Evolutionary conservation across 2,888 invertebrate species (phyloP).

Genomic region (Cephus runcator): DNA sequence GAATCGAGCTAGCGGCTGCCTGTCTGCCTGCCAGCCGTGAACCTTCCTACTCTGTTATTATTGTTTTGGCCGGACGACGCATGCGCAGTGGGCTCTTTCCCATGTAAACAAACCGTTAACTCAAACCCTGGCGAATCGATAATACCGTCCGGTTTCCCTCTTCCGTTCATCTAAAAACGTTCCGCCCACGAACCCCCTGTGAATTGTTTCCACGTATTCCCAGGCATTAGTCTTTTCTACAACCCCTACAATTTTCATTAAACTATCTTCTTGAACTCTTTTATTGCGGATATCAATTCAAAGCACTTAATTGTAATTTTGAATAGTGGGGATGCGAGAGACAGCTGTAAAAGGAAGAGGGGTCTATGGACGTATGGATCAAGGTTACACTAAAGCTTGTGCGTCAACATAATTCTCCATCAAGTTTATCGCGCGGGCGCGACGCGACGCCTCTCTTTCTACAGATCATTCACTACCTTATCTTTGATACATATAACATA

Average conservation of each 20-base stretch:
- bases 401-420: conserved; percentile 31
- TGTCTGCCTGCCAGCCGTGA: conserved; percentile 43
- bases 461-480: not conserved
- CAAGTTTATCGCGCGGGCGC: not conserved
- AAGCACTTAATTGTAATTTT: not conserved
- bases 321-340: not conserved
- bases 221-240: not conserved
- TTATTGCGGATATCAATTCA: not conserved
- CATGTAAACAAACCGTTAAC: conserved; percentile 65
- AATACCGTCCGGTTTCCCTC: conserved; percentile 39
- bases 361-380: conserved; percentile 47
- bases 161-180: not conserved
- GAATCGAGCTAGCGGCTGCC: conserved; percentile 27
- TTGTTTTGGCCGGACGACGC: conserved; percentile 61
- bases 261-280: not conserved
- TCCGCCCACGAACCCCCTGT: conserved; percentile 4
- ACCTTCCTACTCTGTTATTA: conserved; percentile 59
- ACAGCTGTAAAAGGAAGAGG: conserved; percentile 9
- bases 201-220: not conserved
- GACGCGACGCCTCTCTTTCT: not conserved
- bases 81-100: conserved; percentile 54
- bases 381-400: conserved; percentile 56
- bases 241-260: not conserved
- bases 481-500: not conserved
- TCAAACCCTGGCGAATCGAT: conserved; percentile 60